Evolutionary conservation across 1,140 invertebrate species (phyloP).

Genomic region (Diorhabda sublineata): DNA sequence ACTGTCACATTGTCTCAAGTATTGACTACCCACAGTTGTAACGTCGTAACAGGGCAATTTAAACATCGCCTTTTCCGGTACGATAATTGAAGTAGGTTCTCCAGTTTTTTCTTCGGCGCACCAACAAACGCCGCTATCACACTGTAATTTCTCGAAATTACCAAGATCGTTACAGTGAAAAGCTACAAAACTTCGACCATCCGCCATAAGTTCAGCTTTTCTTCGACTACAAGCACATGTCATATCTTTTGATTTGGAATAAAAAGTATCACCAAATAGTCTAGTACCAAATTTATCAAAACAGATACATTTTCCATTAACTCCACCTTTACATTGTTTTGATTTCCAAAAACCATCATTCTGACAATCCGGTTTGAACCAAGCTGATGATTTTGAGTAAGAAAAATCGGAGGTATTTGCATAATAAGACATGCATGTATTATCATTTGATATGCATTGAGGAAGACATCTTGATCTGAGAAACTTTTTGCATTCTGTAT

Average conservation of each 20-base stretch:
- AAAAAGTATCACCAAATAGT: constrained; percentile 26
- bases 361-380: constrained; percentile 50
- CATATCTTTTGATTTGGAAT: constrained; percentile 25
- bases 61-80: constrained; percentile 51
- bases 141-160: constrained; percentile 60
- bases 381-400: constrained; percentile 23
- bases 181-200: constrained; percentile 45
- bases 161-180: constrained; percentile 56
- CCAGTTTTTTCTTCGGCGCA: constrained; percentile 55
- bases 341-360: constrained; percentile 53
- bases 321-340: constrained; percentile 57
- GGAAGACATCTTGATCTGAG: constrained; percentile 11
- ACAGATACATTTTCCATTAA: constrained; percentile 47
- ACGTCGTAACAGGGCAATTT: constrained; percentile 51
- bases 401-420: constrained; percentile 19
- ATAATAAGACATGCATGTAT: constrained; percentile 29
- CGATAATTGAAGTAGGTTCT: constrained; percentile 47
- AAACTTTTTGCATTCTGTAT: constrained; percentile 10
- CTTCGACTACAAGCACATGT: constrained; percentile 52
- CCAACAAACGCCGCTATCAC: constrained; percentile 59
- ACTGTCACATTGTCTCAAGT: constrained; percentile 59
- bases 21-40: constrained; percentile 47
- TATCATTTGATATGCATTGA: constrained; percentile 21
- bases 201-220: constrained; percentile 48
- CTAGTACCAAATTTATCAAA: constrained; percentile 23